Conservation (phyloP, 2,113 vertebrate genomes). For the Caloenas nicobarica region DNA sequence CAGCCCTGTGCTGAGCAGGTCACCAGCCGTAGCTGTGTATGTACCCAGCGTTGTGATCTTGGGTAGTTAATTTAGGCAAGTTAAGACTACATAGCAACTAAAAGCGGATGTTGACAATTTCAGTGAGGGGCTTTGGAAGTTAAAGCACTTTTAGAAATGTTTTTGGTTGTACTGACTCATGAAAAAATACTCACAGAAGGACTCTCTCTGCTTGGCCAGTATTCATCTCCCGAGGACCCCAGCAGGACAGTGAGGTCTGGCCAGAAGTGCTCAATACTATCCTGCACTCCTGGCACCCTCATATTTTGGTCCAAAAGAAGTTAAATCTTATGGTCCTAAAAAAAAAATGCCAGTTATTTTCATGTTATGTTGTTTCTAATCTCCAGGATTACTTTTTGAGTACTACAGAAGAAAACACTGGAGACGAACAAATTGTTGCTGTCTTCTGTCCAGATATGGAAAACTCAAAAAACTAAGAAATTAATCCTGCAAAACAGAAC, state of each 20-base stretch:
- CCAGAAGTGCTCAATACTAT: background rate
- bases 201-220: background rate
- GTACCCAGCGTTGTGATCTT: background rate
- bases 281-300: background rate
- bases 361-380: constrained; percentile 52
- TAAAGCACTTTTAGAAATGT: background rate
- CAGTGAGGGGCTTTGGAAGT: background rate
- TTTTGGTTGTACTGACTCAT: background rate
- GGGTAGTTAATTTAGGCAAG: background rate
- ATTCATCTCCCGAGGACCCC: background rate
- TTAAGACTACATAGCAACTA: background rate
- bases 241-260: background rate
- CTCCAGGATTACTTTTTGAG: constrained; percentile 11
- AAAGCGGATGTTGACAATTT: background rate
- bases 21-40: background rate
- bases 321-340: background rate
- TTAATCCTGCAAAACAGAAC: background rate
- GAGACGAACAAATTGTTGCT: constrained; percentile 9
- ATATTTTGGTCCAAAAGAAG: background rate
- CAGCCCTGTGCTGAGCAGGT: background rate
- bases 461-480: background rate
- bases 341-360: constrained; percentile 21
- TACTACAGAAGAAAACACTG: constrained; percentile 36
- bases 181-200: background rate
- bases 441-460: background rate